Percentiles rank a stretch among this genome's conserved stretches.
These are phyloP conservation scores for Bombus difficillimus DNA, from an alignment of 1,140 invertebrate genomes.

Conservation along the genomic window DNA sequence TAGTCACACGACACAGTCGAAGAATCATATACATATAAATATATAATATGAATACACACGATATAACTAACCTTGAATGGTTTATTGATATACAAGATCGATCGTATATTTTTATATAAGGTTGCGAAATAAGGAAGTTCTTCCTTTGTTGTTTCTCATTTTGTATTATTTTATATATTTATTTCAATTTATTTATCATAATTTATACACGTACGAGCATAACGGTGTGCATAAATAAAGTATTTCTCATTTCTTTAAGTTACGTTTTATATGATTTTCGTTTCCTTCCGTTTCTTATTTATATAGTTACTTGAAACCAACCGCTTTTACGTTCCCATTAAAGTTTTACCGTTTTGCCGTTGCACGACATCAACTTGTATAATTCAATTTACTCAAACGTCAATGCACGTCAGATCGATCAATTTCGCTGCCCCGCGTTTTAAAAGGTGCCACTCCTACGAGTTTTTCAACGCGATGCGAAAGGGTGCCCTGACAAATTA, in stretches of 20 bases:
- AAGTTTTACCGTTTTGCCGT: constrained; percentile 38
- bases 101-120: constrained; percentile 64
- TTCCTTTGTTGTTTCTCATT: constrained; percentile 37
- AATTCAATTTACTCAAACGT: constrained; percentile 48
- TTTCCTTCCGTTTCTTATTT: constrained; percentile 42
- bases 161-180: constrained; percentile 26
- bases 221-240: constrained; percentile 34
- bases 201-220: constrained; percentile 39
- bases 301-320: background rate
- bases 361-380: constrained; percentile 61
- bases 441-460: constrained; percentile 59
- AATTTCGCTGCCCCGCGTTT: constrained; percentile 49
- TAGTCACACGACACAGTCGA: constrained; percentile 74
- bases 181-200: constrained; percentile 6
- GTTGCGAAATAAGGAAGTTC: constrained; percentile 39
- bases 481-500: constrained; percentile 47
- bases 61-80: constrained; percentile 31
- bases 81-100: constrained; percentile 57
- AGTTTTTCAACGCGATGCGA: constrained; percentile 28
- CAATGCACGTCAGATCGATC: constrained; percentile 38
- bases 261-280: constrained; percentile 22
- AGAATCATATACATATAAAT: constrained; percentile 28
- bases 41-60: constrained; percentile 7
- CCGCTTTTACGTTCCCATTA: constrained; percentile 32
- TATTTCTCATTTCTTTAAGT: constrained; percentile 50